Conservation (phyloP, 2,888 invertebrate species). For the Latheticus oryzae region DNA sequence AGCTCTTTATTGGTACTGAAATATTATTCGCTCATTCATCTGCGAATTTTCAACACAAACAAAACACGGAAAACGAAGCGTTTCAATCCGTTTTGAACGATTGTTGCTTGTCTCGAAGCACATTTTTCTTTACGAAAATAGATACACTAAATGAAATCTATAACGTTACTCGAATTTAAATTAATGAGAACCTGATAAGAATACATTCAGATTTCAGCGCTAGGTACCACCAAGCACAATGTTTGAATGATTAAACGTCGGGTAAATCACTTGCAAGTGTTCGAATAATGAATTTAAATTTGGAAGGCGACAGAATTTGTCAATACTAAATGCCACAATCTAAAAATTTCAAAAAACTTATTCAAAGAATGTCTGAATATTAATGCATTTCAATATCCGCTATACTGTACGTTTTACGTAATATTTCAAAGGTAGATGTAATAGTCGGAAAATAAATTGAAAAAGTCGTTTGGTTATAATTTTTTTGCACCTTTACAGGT, state of each 20-base stretch:
- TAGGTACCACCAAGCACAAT: slow-evolving; percentile 7
- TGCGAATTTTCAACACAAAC: slow-evolving; percentile 32
- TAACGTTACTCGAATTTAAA: not conserved
- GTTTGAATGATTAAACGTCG: not conserved
- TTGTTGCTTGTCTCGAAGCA: slow-evolving; percentile 2
- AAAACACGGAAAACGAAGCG: slow-evolving; percentile 13
- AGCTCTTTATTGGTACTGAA: slow-evolving; percentile 30
- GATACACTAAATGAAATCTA: slow-evolving; percentile 3
- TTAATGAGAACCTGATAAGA: not conserved
- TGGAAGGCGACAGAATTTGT: no score
- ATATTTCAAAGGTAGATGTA: slow-evolving; percentile 20
- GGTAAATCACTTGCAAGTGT: no score
- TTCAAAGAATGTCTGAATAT: not conserved
- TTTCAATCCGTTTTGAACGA: slow-evolving; percentile 21
- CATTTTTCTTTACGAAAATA: slow-evolving; percentile 11
- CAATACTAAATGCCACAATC: no score
- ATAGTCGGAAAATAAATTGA: slow-evolving; percentile 27
- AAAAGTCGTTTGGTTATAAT: slow-evolving; percentile 29
- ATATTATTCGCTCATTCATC: slow-evolving; percentile 28
- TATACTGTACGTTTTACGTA: slow-evolving; percentile 24
- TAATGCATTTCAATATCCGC: slow-evolving; percentile 5
- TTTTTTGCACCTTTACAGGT: slow-evolving; percentile 35
- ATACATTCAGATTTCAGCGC: not conserved
- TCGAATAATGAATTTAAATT: no score
- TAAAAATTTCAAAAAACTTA: not conserved